These are phyloP conservation scores for Chloropsis cyanopogon DNA, from an alignment of 2,113 vertebrate genomes.

Conservation along the genomic window DNA sequence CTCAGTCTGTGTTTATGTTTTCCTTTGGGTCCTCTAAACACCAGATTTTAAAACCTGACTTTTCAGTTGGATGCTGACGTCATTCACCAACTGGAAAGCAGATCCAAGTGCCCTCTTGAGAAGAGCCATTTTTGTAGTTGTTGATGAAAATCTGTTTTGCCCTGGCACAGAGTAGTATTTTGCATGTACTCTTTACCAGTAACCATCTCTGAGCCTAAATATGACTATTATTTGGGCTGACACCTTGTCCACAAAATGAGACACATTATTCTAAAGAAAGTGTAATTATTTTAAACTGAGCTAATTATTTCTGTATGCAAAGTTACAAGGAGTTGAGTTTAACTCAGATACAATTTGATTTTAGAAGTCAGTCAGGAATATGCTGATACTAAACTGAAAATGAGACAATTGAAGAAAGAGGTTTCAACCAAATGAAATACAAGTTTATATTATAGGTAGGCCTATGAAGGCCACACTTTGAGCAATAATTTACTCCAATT, in stretches of 20 bases:
- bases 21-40: background rate
- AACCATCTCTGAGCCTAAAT: background rate
- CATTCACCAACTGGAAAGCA: background rate
- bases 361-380: background rate
- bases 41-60: background rate
- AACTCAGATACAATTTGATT: background rate
- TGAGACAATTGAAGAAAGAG: no score
- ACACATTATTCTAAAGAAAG: background rate
- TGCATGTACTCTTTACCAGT: background rate
- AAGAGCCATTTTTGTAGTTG: background rate
- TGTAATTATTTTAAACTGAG: background rate
- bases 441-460: background rate
- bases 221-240: background rate
- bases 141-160: background rate
- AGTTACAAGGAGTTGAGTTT: background rate
- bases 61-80: background rate
- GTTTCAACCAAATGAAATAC: background rate
- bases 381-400: background rate
- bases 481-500: background rate
- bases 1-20: background rate
- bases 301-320: background rate
- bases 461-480: background rate
- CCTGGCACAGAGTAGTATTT: background rate
- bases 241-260: background rate
- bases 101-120: background rate